Percentiles rank a stretch among this genome's conserved stretches.
These are phyloP conservation scores for Potorous gilbertii DNA, from an alignment of 2,797 vertebrate species.

Conservation along the genomic window DNA sequence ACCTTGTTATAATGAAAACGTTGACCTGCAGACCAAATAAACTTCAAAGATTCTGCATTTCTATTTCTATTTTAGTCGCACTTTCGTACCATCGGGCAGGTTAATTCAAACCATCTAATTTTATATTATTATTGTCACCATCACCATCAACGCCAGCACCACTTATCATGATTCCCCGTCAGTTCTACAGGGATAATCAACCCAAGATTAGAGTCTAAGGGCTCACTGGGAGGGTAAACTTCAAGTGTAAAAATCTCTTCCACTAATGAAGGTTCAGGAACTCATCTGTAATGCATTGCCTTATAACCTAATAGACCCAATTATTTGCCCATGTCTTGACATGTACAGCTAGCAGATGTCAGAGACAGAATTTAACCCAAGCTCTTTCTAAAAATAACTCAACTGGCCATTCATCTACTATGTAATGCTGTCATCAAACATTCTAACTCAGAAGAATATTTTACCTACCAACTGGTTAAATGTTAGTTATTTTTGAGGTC, in stretches of 20 bases:
- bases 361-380: neutral
- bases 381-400: neutral
- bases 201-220: neutral
- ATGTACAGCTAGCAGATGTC: neutral
- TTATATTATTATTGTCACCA: neutral
- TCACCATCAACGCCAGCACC: neutral
- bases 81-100: slow-evolving; percentile 6
- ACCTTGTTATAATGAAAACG: neutral
- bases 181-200: neutral
- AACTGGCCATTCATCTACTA: neutral
- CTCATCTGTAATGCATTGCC: neutral
- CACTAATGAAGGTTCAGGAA: neutral
- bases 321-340: neutral
- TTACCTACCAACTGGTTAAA: neutral
- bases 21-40: neutral
- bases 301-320: neutral
- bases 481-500: slow-evolving; percentile 40
- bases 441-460: neutral
- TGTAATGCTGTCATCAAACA: neutral
- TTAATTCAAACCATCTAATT: neutral
- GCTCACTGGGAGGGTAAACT: neutral
- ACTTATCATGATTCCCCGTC: neutral
- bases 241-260: neutral
- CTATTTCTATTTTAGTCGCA: slow-evolving; percentile 23
- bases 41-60: neutral